Conservation (phyloP, 35 echinoderm and acorn worm species). For the Amphiura filiformis region DNA sequence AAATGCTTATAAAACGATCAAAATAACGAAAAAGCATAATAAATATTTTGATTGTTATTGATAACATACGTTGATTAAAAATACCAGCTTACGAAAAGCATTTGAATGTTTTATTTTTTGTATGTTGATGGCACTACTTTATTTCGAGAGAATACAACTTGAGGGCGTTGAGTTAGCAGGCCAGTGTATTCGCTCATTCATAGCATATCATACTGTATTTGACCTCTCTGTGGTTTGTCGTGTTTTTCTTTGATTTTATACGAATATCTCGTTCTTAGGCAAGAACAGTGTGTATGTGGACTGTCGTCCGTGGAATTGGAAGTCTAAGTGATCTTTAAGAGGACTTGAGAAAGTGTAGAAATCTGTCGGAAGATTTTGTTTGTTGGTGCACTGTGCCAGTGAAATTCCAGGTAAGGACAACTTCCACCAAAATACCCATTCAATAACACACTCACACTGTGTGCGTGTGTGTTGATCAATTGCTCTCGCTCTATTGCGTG, state of each 20-base stretch:
- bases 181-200: neutral
- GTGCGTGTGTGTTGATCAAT: too few relatives aligned
- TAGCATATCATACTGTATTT: neutral
- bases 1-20: neutral
- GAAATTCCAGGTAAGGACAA: neutral
- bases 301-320: neutral
- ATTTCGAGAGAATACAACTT: too few relatives aligned
- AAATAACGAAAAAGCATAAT: neutral
- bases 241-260: neutral
- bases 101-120: too few relatives aligned
- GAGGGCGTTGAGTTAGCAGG: neutral
- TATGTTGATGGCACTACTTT: too few relatives aligned
- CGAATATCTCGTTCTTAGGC: neutral
- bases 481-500: too few relatives aligned
- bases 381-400: neutral
- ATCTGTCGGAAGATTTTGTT: neutral
- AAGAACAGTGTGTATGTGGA: neutral
- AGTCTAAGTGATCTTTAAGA: neutral
- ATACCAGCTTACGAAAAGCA: too few relatives aligned
- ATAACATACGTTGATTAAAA: too few relatives aligned
- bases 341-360: neutral
- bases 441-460: neutral
- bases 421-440: neutral
- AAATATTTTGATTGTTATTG: too few relatives aligned
- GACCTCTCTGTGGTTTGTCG: neutral